Evolutionary conservation across 2,113 vertebrate genomes (phyloP).

Genomic region (Macheiramphus alcinus): DNA sequence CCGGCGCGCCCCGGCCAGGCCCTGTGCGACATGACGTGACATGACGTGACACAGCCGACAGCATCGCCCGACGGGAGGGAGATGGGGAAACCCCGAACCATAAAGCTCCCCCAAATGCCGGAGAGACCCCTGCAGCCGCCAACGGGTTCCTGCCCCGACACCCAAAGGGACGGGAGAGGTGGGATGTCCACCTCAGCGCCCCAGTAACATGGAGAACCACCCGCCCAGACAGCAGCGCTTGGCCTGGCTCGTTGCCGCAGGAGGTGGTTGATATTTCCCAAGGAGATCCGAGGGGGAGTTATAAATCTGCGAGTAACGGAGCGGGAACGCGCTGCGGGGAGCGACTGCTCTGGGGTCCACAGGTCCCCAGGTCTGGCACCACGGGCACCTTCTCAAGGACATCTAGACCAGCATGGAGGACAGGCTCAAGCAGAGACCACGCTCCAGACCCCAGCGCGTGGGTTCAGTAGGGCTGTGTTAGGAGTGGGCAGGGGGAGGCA

Average conservation of each 20-base stretch:
- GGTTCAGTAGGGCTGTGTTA: neutral
- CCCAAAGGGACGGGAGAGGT: neutral
- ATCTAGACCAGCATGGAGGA: neutral
- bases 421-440: neutral
- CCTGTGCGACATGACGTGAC: neutral
- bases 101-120: neutral
- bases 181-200: neutral
- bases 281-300: neutral
- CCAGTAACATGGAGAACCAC: neutral
- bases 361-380: neutral
- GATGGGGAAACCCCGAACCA: neutral
- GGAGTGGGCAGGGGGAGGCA: neutral
- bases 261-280: neutral
- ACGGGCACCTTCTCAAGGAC: neutral
- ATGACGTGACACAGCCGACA: neutral
- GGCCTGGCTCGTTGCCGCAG: neutral
- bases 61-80: rapidly evolving
- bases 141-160: neutral
- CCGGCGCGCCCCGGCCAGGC: conserved; percentile 79
- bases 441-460: neutral
- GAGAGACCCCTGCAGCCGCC: neutral
- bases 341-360: neutral
- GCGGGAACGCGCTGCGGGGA: neutral
- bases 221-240: neutral
- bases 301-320: neutral